Evolutionary conservation across 2,113 vertebrate genomes (phyloP).

Genomic region (Megalops atlanticus): DNA sequence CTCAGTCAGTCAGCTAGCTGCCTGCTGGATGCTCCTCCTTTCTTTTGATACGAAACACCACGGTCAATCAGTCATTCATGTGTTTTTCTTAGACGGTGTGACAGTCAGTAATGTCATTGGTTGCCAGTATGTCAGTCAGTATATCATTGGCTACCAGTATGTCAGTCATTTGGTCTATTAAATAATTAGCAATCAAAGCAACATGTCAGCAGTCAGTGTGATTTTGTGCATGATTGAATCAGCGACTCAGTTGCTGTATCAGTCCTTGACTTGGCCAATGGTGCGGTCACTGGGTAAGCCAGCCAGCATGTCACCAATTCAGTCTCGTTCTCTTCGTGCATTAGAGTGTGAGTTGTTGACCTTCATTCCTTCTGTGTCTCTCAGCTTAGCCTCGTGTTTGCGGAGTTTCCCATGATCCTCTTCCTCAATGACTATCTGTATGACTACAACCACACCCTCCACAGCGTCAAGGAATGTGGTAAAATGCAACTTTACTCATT

Average conservation of each 20-base stretch:
- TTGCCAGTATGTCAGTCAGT: not conserved
- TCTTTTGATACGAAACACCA: too few species aligned
- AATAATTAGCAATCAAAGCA: not conserved
- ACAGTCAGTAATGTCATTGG: too few species aligned
- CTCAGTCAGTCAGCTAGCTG: not conserved
- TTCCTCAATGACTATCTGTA: constrained; percentile 81
- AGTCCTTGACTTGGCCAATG: not conserved
- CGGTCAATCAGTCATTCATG: too few species aligned
- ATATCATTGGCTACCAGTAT: not conserved
- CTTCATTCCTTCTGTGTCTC: constrained; percentile 27
- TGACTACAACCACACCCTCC: constrained; percentile 75
- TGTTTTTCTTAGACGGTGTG: too few species aligned
- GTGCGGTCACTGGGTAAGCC: not conserved
- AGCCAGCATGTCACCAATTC: not conserved
- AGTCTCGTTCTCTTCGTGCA: not conserved
- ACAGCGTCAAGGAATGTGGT: constrained; percentile 78
- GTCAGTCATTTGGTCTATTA: not conserved
- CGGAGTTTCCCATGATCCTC: constrained; percentile 86
- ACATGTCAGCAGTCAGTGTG: not conserved
- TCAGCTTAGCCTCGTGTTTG: constrained; percentile 88
- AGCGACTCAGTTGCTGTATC: not conserved
- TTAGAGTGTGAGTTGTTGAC: not conserved
- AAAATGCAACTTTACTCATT: constrained; percentile 44
- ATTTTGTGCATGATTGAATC: too few species aligned
- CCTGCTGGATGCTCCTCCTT: not conserved